A percentile compares a stretch with the other conserved stretches of the same genome.
Conservation (phyloP, 2,888 invertebrate genomes). For the Caenorhabditis zanzibari region DNA sequence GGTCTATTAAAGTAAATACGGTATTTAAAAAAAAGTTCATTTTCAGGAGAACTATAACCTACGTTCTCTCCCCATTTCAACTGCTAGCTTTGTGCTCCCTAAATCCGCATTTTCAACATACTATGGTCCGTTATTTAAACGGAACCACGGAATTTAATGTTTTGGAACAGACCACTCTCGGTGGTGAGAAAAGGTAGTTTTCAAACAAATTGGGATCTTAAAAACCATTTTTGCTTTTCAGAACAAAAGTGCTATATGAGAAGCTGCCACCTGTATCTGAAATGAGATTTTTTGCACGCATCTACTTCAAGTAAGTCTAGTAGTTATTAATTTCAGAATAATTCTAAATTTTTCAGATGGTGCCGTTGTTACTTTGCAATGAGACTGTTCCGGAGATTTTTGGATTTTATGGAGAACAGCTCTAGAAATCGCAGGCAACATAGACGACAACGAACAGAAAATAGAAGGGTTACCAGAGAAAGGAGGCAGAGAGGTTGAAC, state of each 20-base stretch:
- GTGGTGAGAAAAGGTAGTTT: conserved; percentile 34
- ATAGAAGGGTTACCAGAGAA: not conserved
- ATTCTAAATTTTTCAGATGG: conserved; percentile 20
- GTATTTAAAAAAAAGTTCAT: not conserved
- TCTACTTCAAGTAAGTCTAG: conserved; percentile 27
- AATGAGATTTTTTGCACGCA: conserved; percentile 3
- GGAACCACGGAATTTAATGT: conserved; percentile 18
- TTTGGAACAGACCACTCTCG: not conserved
- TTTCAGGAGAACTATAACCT: conserved; percentile 27
- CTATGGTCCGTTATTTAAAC: conserved; percentile 36
- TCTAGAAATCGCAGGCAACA: not conserved
- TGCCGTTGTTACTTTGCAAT: conserved; percentile 21
- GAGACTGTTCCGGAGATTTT: conserved; percentile 1
- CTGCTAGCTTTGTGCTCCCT: conserved; percentile 28
- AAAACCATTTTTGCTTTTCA: conserved; percentile 1
- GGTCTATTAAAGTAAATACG: too few relatives aligned
- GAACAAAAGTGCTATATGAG: conserved; percentile 26
- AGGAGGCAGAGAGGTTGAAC: not conserved
- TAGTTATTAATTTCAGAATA: too few relatives aligned
- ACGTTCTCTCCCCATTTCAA: conserved; percentile 25
- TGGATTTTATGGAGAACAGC: not conserved
- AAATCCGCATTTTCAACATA: conserved; percentile 27
- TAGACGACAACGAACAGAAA: conserved; percentile 1
- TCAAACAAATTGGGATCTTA: not conserved
- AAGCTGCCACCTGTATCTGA: conserved; percentile 14